Base-by-base conservation (phyloP, 1,140 invertebrate genomes). In the Drosophila busckii region DNA sequence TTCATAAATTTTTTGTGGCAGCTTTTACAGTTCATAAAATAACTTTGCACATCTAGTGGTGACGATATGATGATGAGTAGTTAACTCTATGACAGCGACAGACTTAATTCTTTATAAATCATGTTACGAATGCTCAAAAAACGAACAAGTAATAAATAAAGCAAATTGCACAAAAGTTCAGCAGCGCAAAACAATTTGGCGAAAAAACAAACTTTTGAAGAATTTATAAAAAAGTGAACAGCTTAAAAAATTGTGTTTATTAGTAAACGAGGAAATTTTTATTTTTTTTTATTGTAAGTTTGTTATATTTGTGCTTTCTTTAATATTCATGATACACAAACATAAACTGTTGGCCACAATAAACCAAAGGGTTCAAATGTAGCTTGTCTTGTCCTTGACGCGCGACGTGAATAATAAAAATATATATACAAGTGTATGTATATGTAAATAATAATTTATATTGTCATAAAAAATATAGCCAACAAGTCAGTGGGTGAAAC, bases 341-440 rank as follows among this genome's bases (percentile, higher is more conserved):
- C 13, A 4, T 26, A 44, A 52, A 41, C 32, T 20, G 1, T 6
- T 12, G 2, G 17, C 6, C 6, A 2, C 19, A 29, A 9, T 16
- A 31, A n/a, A 15, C n/a, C 31, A 65, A 75, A 66, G 62, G 71
- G 73, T 67, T 66, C 22, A 78, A 76, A 70, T 67, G 71, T 76
- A 37, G 56, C 52, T 65, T 61, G 34, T 16, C 25, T 35, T 26
- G 23, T 37, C 28, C 52, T 49, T 56, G 70, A 31, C 42, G 35
- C 65, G 70, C 56, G 71, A 78, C 71, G 67, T 62, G 71, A 66
- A 76, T 76, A 76, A 76, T 76, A 76, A n/a, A n/a, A n/a, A n/a
- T n/a, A 70, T 66, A 78, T 54, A 63, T 58, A 40, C 19, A 56
- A 59, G 50, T 64, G 46, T 48, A 46, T 46, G 17, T 16, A 17